Conservation (phyloP, 1,140 invertebrate genomes). For the Drosophila sproati region DNA sequence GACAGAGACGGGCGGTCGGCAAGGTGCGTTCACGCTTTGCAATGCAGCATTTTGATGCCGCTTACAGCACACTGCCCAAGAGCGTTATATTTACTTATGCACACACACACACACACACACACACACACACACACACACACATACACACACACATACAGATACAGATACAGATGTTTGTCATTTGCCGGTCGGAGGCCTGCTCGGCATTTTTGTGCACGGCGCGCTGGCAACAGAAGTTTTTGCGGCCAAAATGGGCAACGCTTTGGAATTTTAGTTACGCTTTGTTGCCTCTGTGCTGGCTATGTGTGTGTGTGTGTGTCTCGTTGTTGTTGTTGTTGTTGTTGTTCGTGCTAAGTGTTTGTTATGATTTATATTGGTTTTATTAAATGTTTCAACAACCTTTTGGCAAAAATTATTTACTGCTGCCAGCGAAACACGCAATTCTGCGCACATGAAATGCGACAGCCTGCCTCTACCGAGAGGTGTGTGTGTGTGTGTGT, state of each 20-base stretch:
- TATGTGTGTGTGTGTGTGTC: conserved; percentile 1
- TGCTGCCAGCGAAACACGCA: conserved; percentile 57
- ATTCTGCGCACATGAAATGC: conserved; percentile 42
- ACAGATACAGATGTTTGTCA: conserved; percentile 45
- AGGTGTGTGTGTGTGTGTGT: not conserved
- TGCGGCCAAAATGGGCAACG: conserved; percentile 79
- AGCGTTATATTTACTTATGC: too few species aligned
- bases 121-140: conserved; percentile 6
- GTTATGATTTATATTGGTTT: conserved; percentile 83
- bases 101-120: not conserved
- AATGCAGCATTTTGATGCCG: conserved; percentile 53
- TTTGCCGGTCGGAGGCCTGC: conserved; percentile 43
- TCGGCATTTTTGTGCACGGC: conserved; percentile 63
- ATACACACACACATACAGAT: conserved; percentile 16
- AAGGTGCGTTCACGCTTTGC: conserved; percentile 80
- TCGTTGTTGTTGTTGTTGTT: conserved; percentile 43
- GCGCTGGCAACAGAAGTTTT: conserved; percentile 59
- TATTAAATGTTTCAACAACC: conserved; percentile 83
- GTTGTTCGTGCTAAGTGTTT: conserved; percentile 75
- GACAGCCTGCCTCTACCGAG: not conserved
- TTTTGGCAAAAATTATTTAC: conserved; percentile 81
- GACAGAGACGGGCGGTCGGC: conserved; percentile 30
- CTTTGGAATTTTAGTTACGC: conserved; percentile 81
- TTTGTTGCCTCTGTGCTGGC: conserved; percentile 59
- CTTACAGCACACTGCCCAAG: not conserved